Conservation (phyloP, 2,888 invertebrate genomes). For the Colostygia pectinataria region DNA sequence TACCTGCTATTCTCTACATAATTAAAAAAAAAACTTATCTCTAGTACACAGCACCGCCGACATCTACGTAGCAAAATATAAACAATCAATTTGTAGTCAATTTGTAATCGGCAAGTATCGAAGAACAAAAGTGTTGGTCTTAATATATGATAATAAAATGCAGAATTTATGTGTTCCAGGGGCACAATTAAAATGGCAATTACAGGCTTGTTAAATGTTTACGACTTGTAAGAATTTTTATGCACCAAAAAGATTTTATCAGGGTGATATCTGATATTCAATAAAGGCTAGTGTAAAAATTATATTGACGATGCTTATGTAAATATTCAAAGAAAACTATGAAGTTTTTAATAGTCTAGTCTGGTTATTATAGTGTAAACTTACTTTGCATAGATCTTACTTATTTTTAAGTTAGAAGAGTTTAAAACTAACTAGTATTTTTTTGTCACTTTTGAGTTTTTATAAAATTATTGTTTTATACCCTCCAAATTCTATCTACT, state of each 20-base stretch:
- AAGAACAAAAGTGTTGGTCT: constrained; percentile 59
- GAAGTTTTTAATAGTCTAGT: no score
- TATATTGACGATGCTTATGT: not conserved
- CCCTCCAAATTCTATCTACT: no score
- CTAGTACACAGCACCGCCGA: not conserved
- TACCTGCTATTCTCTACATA: no score
- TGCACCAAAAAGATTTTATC: constrained; percentile 52
- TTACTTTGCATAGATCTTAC: no score
- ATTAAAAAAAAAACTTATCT: no score
- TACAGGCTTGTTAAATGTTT: constrained; percentile 56
- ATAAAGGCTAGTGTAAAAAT: constrained; percentile 19
- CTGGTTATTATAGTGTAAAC: no score
- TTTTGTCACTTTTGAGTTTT: no score
- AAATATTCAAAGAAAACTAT: not conserved
- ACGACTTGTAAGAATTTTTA: constrained; percentile 55
- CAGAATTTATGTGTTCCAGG: constrained; percentile 53
- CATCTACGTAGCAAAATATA: constrained; percentile 20
- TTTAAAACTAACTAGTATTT: no score
- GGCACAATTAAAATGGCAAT: constrained; percentile 63
- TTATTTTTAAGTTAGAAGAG: no score
- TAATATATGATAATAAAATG: constrained; percentile 72
- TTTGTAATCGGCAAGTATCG: constrained; percentile 52
- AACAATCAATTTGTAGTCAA: constrained; percentile 42
- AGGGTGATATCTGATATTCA: constrained; percentile 45
- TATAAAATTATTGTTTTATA: no score